These are phyloP conservation scores for Engystomops pustulosus DNA, from an alignment of 2,113 vertebrate genomes.

Conservation along the genomic window DNA sequence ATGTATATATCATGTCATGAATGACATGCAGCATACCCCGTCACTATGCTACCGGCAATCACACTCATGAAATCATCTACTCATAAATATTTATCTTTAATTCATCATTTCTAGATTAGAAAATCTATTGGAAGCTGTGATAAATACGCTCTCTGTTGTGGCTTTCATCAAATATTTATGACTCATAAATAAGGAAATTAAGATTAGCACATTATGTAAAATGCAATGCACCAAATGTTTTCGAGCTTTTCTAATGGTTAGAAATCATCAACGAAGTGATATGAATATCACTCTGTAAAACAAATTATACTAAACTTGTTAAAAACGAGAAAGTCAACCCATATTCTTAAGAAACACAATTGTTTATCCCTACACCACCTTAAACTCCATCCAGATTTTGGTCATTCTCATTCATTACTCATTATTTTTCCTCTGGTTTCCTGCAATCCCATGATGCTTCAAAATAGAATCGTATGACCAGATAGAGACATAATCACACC, in stretches of 20 bases:
- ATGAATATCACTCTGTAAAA: not conserved
- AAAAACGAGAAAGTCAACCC: too few species aligned
- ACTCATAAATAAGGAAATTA: conserved; percentile 12
- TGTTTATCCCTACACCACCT: too few species aligned
- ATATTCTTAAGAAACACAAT: too few species aligned
- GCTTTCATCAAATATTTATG: conserved; percentile 3
- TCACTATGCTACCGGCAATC: not conserved
- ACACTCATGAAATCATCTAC: not conserved
- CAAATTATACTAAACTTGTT: not conserved
- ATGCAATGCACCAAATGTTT: not conserved
- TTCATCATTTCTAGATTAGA: conserved; percentile 9
- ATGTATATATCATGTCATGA: conserved; percentile 9
- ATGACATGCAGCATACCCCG: not conserved
- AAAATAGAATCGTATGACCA: too few species aligned
- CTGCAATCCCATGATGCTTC: too few species aligned
- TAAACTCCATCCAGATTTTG: too few species aligned
- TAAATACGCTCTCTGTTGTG: not conserved
- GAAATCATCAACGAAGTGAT: not conserved
- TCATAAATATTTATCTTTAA: conserved; percentile 28
- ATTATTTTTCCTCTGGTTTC: too few species aligned
- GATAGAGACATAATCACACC: too few species aligned
- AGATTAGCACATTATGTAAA: conserved; percentile 10
- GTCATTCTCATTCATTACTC: too few species aligned
- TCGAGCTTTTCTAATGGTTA: not conserved
- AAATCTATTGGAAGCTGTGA: conserved; percentile 15